These are phyloP conservation scores for Pseudoips prasinana DNA, from an alignment of 2,888 invertebrate genomes.

Conservation along the genomic window DNA sequence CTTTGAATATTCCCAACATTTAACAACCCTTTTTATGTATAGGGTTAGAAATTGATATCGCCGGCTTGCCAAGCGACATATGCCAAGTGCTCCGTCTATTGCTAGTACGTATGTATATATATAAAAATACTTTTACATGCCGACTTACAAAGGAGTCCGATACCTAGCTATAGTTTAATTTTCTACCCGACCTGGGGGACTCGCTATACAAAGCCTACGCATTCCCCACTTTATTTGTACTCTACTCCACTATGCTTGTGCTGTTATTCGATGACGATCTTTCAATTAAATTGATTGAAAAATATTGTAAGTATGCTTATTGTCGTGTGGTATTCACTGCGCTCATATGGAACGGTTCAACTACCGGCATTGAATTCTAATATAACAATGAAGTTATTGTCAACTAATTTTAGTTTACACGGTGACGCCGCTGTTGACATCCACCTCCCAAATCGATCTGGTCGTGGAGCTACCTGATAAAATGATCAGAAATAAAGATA, in stretches of 20 bases:
- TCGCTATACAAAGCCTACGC: slow-evolving; percentile 23
- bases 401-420: slow-evolving; percentile 16
- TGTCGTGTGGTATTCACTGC: too few species aligned
- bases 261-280: slow-evolving; percentile 11
- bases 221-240: slow-evolving; percentile 19
- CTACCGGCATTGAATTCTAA: neutral
- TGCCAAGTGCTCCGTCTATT: too few species aligned
- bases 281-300: slow-evolving; percentile 19
- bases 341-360: slow-evolving; percentile 2
- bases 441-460: slow-evolving; percentile 1
- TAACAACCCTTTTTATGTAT: too few species aligned
- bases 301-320: neutral
- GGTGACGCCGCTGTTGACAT: slow-evolving; percentile 8
- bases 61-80: too few species aligned
- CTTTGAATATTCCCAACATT: too few species aligned
- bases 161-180: slow-evolving; percentile 25
- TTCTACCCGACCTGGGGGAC: slow-evolving; percentile 23
- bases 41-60: too few species aligned
- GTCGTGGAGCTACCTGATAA: too few species aligned
- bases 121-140: too few species aligned
- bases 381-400: slow-evolving; percentile 25
- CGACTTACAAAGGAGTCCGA: slow-evolving; percentile 1
- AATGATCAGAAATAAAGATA: too few species aligned
- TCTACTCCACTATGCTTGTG: slow-evolving; percentile 10
- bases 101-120: too few species aligned